Base-by-base conservation (phyloP, 2,888 invertebrate species). In the Oligia fasciuncula region DNA sequence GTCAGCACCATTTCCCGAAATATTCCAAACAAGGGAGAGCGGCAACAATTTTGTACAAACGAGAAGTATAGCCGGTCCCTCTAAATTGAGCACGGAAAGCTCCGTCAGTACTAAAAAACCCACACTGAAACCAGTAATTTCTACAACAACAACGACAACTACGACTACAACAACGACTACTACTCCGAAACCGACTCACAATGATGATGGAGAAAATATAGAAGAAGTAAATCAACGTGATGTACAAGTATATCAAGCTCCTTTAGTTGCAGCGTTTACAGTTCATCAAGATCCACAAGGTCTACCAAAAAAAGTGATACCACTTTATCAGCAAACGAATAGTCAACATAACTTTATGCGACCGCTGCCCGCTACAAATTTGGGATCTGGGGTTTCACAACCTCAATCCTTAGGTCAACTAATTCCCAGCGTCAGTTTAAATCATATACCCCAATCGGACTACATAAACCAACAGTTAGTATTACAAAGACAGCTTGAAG, bases 241-340 rank as follows among this genome's bases (percentile, higher is more conserved):
- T 81, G 98, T 98, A 1, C 98, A 98, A 93, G 98, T 98, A 73
- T 98, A 98, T 91, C 98, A 98, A 87, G 98, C 98, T 4, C 98
- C 98, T 0, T 92, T 98, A 80, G 98, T 98, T 0, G 98, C 98
- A 4, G 98, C 98, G 0, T 98, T 98, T 90, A 98, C 98, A 0
- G 98, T 98, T 0, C 98, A 98, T 86, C 98, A 98, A 93, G 98
- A 98, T 91, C 98, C 98, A 85, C 97, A 97, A 51, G 98, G 98
- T 1, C 92, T 98, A n/a, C 98, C 98, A 0, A 98, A 98, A 88
- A 98, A 98, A 93, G 98, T 98, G 0, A 98, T 98, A 73, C 98
- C 98, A 0, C 97, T 98, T 89, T 97, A 97, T 90, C 97, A 97
- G 90, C 96, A 97, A 85, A 93, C 93, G 8, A 94, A 92, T 80